Evolutionary conservation across 2,888 invertebrate genomes (phyloP), one percentile per base, ranked within the genome.

Genomic region (Tenthredo amoena): DNA sequence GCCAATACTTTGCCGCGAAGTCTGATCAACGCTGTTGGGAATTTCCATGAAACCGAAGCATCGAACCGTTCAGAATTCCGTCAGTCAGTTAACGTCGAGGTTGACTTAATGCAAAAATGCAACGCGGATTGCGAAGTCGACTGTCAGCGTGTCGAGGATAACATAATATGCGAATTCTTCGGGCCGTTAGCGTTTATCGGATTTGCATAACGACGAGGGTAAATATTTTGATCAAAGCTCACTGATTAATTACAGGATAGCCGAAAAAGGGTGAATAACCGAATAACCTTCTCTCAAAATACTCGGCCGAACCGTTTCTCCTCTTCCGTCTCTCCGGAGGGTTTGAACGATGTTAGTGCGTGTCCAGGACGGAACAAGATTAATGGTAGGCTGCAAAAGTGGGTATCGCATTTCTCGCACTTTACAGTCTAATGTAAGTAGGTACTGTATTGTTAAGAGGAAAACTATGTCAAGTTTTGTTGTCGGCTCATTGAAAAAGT

Each of bases 321-420:
- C 26, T 43, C 31, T 62, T 71, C n/a, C 68, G 47, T 68, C n/a
- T 43, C 47, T 26, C 40, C 37, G 9, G 68, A 47, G 26, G 26
- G 47, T 26, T 68, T 83, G 83, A 83, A 47, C 68, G 68, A 68
- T 83, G 68, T 50, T 71, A 68, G 86, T 88, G 89, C 87, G 87
- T 88, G 89, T 87, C 86, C 87, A 85, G 86, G 89, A 91, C 90
- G 88, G 89, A 87, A 55, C 84, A 86, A 88, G 89, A 90, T 90
- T 90, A 90, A 91, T 90, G 87, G 9, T 62, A 72, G 86, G 81
- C 84, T 85, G 87, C 87, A 89, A 89, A 81, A 50, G 18, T 34
- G 34, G 15, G 88, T 87, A 89, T 88, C 89, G 88, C 87, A 88
- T 62, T 88, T 87, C 87, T 86, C 87, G 86, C 87, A 87, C 87